Conservation (phyloP, 2,888 invertebrate genomes). For the Drosophila hamatofila region DNA sequence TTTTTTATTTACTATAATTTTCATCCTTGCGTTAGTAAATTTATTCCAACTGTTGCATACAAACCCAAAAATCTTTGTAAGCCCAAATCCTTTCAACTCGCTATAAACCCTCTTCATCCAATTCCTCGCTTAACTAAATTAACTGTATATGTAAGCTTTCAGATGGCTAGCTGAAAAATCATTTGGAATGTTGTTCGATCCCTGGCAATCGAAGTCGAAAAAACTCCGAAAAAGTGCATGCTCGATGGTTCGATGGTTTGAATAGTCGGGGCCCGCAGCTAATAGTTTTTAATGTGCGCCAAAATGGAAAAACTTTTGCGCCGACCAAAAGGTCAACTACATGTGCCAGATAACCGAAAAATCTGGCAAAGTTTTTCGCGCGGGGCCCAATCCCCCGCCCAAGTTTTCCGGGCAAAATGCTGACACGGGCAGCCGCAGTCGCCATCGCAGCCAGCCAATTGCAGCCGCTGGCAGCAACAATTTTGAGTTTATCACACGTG, state of each 20-base stretch:
- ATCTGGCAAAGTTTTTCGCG: constrained; percentile 58
- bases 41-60: no score
- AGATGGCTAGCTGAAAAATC: not conserved
- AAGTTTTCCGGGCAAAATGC: constrained; percentile 49
- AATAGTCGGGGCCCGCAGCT: constrained; percentile 53
- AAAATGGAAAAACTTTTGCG: constrained; percentile 36
- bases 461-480: constrained; percentile 68
- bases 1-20: no score
- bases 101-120: no score
- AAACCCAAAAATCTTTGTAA: no score
- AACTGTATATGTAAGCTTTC: not conserved
- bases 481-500: constrained; percentile 79
- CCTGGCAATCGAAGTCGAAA: not conserved
- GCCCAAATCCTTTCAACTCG: no score
- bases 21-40: no score
- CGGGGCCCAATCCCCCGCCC: not conserved
- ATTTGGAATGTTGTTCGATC: constrained; percentile 8
- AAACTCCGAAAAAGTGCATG: not conserved
- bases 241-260: constrained; percentile 29
- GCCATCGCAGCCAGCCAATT: constrained; percentile 38
- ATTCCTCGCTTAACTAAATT: not conserved
- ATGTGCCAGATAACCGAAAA: constrained; percentile 71
- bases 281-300: constrained; percentile 73
- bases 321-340: constrained; percentile 72
- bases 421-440: constrained; percentile 55